Conservation (phyloP, 2,888 invertebrate species). For the Sylvicola cinctus region DNA sequence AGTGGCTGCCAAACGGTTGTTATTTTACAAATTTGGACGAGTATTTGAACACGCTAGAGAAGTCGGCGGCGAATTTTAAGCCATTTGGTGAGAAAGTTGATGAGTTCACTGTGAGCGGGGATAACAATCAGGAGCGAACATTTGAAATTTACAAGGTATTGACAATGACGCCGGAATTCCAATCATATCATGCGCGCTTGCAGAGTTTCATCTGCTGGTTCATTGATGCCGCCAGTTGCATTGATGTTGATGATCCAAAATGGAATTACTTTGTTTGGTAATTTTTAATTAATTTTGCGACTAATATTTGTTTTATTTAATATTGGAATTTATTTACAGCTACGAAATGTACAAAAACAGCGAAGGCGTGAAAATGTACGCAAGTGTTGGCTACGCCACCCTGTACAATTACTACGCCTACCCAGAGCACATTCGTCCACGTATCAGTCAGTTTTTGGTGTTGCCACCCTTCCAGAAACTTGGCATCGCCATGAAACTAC, state of each 20-base stretch:
- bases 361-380: slow-evolving; percentile 38
- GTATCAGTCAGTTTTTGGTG: slow-evolving; percentile 83
- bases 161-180: slow-evolving; percentile 47
- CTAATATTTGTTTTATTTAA: background rate
- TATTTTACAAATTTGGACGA: slow-evolving; percentile 45
- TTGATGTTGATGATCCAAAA: slow-evolving; percentile 77
- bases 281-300: slow-evolving; percentile 12
- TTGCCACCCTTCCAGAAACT: slow-evolving; percentile 78
- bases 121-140: slow-evolving; percentile 17
- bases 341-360: slow-evolving; percentile 46
- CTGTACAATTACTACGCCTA: slow-evolving; percentile 92
- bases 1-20: slow-evolving; percentile 48
- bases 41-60: slow-evolving; percentile 44
- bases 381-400: slow-evolving; percentile 72
- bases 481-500: slow-evolving; percentile 64
- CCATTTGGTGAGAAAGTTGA: slow-evolving; percentile 53
- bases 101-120: slow-evolving; percentile 29
- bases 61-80: slow-evolving; percentile 38
- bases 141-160: slow-evolving; percentile 72
- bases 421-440: slow-evolving; percentile 64
- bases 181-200: slow-evolving; percentile 58
- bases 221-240: slow-evolving; percentile 88
- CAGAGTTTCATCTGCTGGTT: slow-evolving; percentile 89
- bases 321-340: slow-evolving; percentile 23
- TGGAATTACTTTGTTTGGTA: slow-evolving; percentile 79